Percentiles rank a stretch among this genome's conserved stretches.
phyloP scores from a whole-genome alignment of 2,797 vertebrate genomes.

The Phylloscopus collybita region DNA sequence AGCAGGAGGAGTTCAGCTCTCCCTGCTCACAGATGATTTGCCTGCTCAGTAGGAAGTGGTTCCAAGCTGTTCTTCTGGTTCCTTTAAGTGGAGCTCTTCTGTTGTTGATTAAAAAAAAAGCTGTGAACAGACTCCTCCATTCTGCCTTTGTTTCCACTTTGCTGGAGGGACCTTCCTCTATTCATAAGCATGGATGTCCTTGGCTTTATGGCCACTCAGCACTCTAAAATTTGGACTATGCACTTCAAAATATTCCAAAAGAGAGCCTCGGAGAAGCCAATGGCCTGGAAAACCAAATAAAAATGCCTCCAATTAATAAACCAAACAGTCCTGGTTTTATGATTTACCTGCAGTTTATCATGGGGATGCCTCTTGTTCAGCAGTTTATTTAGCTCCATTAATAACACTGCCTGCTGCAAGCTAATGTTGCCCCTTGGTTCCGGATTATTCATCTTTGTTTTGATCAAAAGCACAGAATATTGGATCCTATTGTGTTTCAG shows the following conservation, averaged over 20 bases:
- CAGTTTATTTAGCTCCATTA: not conserved
- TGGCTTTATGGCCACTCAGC: not conserved
- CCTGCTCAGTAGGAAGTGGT: not conserved
- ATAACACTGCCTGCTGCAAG: slow-evolving; percentile 29
- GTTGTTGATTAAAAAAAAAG: not conserved
- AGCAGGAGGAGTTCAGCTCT: not conserved
- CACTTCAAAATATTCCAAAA: not conserved
- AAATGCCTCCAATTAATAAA: slow-evolving; percentile 17
- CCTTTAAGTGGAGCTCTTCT: not conserved
- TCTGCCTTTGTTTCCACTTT: not conserved
- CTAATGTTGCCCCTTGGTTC: not conserved
- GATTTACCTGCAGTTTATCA: slow-evolving; percentile 32
- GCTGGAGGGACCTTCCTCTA: not conserved
- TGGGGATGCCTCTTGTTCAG: not conserved
- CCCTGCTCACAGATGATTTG: not conserved
- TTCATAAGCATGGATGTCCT: not conserved
- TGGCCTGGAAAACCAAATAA: not conserved
- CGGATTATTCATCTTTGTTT: slow-evolving; percentile 13
- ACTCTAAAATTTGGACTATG: not conserved
- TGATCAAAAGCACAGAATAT: slow-evolving; percentile 24
- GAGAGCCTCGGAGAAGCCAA: not conserved
- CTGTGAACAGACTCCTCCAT: not conserved
- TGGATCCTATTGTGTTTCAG: slow-evolving; percentile 7
- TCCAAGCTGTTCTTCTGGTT: not conserved
- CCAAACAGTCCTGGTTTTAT: not conserved